Conservation (phyloP, 1,140 invertebrate species). For the Diachasma alloeum region DNA sequence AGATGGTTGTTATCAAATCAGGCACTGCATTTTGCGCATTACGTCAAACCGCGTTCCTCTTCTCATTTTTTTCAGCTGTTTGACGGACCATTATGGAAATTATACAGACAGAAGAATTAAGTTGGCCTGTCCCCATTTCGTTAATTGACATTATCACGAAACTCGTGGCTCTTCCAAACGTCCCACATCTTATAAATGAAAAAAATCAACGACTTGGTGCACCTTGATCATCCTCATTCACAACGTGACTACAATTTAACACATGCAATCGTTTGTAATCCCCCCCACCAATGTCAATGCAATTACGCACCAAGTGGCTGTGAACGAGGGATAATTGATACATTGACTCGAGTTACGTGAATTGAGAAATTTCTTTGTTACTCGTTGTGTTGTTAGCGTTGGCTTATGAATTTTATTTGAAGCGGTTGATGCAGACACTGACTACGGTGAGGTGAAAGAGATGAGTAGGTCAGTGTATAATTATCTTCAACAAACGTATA, state of each 20-base stretch:
- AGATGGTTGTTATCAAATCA: constrained; percentile 13
- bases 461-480: not conserved
- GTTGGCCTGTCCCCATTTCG: constrained; percentile 18
- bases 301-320: not conserved
- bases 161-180: constrained; percentile 13
- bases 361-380: not conserved
- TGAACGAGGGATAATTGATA: constrained; percentile 19
- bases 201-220: not conserved
- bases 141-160: constrained; percentile 31
- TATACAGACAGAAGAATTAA: constrained; percentile 11
- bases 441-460: too few species aligned
- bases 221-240: not conserved
- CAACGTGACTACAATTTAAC: constrained; percentile 19
- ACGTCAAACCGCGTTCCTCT: not conserved
- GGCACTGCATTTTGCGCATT: not conserved
- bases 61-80: constrained; percentile 5
- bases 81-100: constrained; percentile 27
- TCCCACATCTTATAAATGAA: constrained; percentile 15
- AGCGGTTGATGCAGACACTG: not conserved
- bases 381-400: not conserved
- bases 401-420: not conserved
- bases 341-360: constrained; percentile 15
- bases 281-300: not conserved
- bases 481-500: not conserved
- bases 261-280: constrained; percentile 1